phyloP scores from a whole-genome alignment of 2,888 invertebrate species.

The Xylocampa areola region DNA sequence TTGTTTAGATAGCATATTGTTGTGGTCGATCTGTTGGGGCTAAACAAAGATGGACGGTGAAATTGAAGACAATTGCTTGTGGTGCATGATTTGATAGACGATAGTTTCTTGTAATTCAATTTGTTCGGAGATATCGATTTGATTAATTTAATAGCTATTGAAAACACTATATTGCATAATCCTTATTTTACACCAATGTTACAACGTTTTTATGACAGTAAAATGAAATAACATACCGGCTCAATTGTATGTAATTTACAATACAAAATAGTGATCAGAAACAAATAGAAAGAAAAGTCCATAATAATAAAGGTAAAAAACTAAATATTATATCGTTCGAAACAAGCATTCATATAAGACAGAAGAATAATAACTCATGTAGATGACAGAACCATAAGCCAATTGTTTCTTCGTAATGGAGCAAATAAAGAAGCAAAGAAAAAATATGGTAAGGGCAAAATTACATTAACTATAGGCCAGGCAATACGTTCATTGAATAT shows the following conservation, averaged over 20 bases:
- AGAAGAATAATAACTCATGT: slow-evolving; percentile 8
- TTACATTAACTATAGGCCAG: slow-evolving; percentile 19
- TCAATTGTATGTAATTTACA: no score
- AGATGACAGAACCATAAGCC: slow-evolving; percentile 22
- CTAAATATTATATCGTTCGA: no score
- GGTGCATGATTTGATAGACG: slow-evolving; percentile 38
- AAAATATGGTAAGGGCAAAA: slow-evolving; percentile 46
- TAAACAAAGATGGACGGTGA: slow-evolving; percentile 66
- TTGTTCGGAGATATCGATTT: not conserved
- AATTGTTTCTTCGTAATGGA: slow-evolving; percentile 38
- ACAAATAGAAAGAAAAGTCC: not conserved
- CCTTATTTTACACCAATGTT: no score
- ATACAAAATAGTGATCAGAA: no score
- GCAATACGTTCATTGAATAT: slow-evolving; percentile 22
- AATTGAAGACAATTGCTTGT: slow-evolving; percentile 61
- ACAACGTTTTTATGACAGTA: no score
- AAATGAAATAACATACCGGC: no score
- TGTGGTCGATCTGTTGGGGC: slow-evolving; percentile 69
- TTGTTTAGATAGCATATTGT: slow-evolving; percentile 75
- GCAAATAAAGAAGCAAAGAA: slow-evolving; percentile 24
- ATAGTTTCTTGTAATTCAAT: slow-evolving; percentile 15
- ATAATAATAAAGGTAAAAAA: slow-evolving; percentile 1
- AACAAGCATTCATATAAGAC: no score
- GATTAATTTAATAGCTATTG: not conserved
- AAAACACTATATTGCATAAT: not conserved